These are phyloP conservation scores for Lepus timidus DNA, from an alignment of 2,113 vertebrate species.

Conservation along the genomic window DNA sequence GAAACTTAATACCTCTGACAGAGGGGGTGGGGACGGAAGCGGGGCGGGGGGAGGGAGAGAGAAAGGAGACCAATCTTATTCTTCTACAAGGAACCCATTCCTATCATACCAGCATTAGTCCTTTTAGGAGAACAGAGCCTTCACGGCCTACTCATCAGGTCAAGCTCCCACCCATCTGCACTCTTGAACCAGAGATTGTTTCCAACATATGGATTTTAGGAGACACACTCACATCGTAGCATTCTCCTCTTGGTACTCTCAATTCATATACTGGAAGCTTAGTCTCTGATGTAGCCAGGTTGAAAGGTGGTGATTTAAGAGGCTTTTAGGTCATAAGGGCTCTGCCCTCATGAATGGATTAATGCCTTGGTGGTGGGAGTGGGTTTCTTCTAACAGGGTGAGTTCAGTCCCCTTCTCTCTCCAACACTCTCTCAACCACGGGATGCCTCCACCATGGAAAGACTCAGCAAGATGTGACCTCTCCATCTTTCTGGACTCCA, in stretches of 20 bases:
- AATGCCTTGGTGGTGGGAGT: not conserved
- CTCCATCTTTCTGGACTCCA: not conserved
- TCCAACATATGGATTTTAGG: not conserved
- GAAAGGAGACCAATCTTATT: not conserved
- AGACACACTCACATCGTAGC: not conserved
- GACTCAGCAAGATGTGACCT: not conserved
- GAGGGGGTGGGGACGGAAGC: too few species aligned
- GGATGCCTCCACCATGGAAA: not conserved
- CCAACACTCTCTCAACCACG: not conserved
- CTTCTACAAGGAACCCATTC: not conserved
- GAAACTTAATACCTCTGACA: not conserved
- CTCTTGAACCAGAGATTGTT: not conserved
- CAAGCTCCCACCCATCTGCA: not conserved
- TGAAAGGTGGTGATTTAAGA: not conserved
- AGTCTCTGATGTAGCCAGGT: not conserved
- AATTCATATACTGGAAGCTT: not conserved
- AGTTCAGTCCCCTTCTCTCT: not conserved
- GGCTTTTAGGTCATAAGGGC: not conserved
- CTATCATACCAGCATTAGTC: not conserved
- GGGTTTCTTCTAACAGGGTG: not conserved
- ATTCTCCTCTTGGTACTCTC: not conserved
- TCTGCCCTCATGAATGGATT: not conserved
- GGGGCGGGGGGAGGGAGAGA: fast-evolving
- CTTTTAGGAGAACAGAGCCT: not conserved
- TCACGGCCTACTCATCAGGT: not conserved